phyloP scores from a whole-genome alignment of 2,797 vertebrate genomes.

The Rhinoraja longicauda region DNA sequence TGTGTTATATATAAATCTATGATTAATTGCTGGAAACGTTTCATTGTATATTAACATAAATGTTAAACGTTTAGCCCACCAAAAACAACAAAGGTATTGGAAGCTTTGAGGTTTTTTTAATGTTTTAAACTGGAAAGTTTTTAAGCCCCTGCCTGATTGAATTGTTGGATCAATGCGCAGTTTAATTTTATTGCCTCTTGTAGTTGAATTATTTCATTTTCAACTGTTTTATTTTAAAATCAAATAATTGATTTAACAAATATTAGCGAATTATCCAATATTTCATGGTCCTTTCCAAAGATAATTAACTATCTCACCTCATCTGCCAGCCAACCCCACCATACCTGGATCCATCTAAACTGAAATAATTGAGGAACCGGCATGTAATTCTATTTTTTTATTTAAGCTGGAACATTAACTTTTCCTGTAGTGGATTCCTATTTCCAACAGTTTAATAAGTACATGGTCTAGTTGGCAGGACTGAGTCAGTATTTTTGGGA shows the following conservation, averaged over 20 bases:
- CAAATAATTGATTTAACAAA: background rate
- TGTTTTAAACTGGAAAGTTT: background rate
- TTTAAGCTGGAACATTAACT: background rate
- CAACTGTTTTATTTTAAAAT: background rate
- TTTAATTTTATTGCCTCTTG: background rate
- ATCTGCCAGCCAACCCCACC: too few relatives aligned
- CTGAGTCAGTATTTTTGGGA: background rate
- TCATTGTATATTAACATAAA: background rate
- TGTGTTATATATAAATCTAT: background rate
- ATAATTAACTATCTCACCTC: background rate
- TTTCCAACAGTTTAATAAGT: background rate
- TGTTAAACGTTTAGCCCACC: background rate
- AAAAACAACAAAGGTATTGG: background rate
- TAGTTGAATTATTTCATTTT: background rate
- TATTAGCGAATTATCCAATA: background rate
- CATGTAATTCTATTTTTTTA: background rate
- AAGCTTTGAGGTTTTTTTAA: background rate
- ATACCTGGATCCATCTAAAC: too few relatives aligned
- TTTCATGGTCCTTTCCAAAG: background rate
- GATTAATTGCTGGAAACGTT: background rate
- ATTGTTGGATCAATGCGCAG: background rate
- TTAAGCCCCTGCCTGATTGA: background rate
- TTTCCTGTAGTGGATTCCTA: background rate
- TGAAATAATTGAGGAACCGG: too few relatives aligned
- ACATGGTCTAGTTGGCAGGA: background rate